phyloP scores from a whole-genome alignment of 2,888 invertebrate genomes.

The Zhengitettix transpicula region DNA sequence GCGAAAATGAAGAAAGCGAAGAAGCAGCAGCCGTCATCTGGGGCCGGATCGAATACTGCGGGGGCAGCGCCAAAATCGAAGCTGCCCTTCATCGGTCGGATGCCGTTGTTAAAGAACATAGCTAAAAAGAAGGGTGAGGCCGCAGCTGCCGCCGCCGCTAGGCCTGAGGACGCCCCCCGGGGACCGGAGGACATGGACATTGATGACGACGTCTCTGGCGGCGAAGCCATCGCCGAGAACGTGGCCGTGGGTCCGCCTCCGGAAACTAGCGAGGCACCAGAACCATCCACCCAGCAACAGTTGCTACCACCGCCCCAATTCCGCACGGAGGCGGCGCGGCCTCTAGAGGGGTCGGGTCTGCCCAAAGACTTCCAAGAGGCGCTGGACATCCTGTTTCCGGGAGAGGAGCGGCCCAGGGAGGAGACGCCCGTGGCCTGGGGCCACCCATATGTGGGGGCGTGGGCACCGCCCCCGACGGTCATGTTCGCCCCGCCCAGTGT shows the following conservation, averaged over 20 bases:
- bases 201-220: conserved; percentile 14
- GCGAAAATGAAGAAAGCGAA: conserved; percentile 17
- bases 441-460: background rate
- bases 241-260: background rate
- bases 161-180: no score
- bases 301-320: background rate
- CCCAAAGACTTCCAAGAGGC: conserved; percentile 50
- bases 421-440: background rate
- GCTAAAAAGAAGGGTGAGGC: conserved; percentile 28
- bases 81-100: conserved; percentile 69
- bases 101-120: conserved; percentile 54
- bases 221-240: background rate
- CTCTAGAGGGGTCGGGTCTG: conserved; percentile 28
- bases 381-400: conserved; percentile 47
- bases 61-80: conserved; percentile 38
- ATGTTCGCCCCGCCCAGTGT: background rate
- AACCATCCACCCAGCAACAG: background rate
- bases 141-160: conserved; percentile 15
- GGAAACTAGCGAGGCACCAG: background rate
- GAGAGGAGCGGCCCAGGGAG: conserved; percentile 22
- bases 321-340: background rate
- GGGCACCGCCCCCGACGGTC: background rate
- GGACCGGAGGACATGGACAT: conserved; percentile 19
- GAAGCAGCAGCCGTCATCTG: conserved; percentile 9
- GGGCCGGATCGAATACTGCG: conserved; percentile 10